Conservation (phyloP, 2,888 invertebrate genomes). For the Dynastes hyllus region DNA sequence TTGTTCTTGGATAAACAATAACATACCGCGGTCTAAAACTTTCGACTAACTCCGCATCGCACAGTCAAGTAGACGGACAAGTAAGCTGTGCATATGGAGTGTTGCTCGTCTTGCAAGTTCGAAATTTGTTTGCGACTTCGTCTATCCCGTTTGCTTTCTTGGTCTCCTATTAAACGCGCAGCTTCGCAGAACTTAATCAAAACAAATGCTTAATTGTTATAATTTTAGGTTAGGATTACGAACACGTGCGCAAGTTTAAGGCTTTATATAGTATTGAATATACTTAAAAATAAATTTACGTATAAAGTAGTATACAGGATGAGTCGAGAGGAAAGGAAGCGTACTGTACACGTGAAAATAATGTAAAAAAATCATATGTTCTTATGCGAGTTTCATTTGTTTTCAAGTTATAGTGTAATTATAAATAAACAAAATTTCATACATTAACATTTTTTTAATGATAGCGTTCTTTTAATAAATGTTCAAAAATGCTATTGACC, state of each 20-base stretch:
- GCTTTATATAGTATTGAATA: neutral
- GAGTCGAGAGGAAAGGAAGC: too few relatives aligned
- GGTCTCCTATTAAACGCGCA: neutral
- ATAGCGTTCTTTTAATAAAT: too few relatives aligned
- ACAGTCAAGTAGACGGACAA: neutral
- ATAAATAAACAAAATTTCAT: too few relatives aligned
- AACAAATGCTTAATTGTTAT: conserved; percentile 33
- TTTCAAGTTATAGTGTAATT: too few relatives aligned
- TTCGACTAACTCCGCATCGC: conserved; percentile 45
- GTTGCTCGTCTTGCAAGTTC: conserved; percentile 32
- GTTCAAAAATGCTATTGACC: too few relatives aligned
- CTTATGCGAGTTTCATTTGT: too few relatives aligned
- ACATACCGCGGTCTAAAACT: conserved; percentile 56
- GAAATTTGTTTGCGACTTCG: conserved; percentile 16
- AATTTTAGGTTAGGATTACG: conserved; percentile 7
- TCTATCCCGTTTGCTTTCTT: neutral
- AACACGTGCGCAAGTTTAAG: too few relatives aligned
- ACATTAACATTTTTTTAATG: too few relatives aligned
- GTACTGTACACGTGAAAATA: too few relatives aligned
- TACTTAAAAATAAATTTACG: neutral
- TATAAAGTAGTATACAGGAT: too few relatives aligned
- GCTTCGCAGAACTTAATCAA: conserved; percentile 21
- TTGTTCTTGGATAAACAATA: conserved; percentile 62
- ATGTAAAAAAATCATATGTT: too few relatives aligned
- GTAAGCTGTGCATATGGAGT: neutral